phyloP scores from a whole-genome alignment of 2,888 invertebrate species.

The Branchipolynoe longqiensis region DNA sequence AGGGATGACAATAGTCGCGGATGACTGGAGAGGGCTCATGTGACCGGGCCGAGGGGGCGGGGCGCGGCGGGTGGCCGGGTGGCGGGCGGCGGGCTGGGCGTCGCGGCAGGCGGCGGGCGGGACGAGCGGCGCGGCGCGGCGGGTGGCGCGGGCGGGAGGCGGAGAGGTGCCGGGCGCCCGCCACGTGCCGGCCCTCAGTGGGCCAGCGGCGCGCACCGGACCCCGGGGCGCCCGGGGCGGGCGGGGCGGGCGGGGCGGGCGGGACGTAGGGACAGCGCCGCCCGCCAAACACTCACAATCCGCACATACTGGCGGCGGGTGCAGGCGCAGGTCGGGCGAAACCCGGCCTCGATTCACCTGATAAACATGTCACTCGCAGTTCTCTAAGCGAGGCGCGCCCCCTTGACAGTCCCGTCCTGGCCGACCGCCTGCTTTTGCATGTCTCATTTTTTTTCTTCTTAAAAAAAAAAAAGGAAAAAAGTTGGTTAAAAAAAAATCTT shows the following conservation, averaged over 20 bases:
- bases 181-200: conserved; percentile 22
- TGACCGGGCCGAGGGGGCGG: conserved; percentile 38
- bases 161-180: not conserved
- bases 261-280: not conserved
- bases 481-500: too few species aligned
- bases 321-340: not conserved
- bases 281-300: not conserved
- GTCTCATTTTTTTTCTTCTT: too few species aligned
- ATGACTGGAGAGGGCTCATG: conserved; percentile 28
- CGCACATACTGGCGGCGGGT: not conserved
- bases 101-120: not conserved
- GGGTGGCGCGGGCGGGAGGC: not conserved
- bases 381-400: not conserved
- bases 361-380: conserved; percentile 35
- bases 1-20: conserved; percentile 11
- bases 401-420: conserved; percentile 1
- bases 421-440: too few species aligned
- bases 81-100: not conserved
- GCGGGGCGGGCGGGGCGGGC: conserved; percentile 5
- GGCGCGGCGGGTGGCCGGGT: conserved; percentile 16
- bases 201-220: conserved; percentile 18
- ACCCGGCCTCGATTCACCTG: conserved; percentile 34
- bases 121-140: not conserved
- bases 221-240: not conserved
- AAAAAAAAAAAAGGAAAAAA: too few species aligned